Percentiles rank a stretch among this genome's conserved stretches.
Evolutionary conservation across 2,797 vertebrate genomes (phyloP).

Genomic region (Erpetoichthys calabaricus): DNA sequence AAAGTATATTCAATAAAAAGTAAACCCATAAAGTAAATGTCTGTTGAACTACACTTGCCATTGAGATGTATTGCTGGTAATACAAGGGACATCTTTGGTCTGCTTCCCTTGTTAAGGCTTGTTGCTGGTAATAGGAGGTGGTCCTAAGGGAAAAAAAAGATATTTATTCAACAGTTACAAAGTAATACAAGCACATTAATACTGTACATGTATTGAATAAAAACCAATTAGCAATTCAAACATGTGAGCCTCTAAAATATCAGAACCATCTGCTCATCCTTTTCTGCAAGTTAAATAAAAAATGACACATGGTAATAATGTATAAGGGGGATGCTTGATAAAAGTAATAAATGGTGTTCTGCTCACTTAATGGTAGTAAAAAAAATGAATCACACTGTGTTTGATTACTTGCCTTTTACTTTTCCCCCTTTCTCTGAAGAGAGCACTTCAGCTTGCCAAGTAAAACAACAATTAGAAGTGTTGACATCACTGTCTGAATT

Average conservation of each 20-base stretch:
- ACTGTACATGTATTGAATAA: too few relatives aligned
- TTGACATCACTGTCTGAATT: slow-evolving; percentile 2
- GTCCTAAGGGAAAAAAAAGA: slow-evolving; percentile 58
- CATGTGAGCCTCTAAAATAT: too few relatives aligned
- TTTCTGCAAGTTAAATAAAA: too few relatives aligned
- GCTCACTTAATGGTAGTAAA: too few relatives aligned
- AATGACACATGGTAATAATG: too few relatives aligned
- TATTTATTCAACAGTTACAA: background rate
- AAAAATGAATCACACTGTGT: too few relatives aligned
- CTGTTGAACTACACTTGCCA: slow-evolving; percentile 50
- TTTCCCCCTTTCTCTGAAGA: background rate
- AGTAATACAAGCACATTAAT: background rate
- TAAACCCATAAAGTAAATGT: too few relatives aligned
- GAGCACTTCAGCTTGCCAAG: background rate
- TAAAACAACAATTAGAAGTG: background rate
- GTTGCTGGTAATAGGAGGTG: slow-evolving; percentile 89
- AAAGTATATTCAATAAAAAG: too few relatives aligned
- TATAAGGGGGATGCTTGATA: too few relatives aligned
- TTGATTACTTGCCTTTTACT: background rate
- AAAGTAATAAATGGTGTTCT: too few relatives aligned
- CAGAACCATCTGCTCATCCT: too few relatives aligned
- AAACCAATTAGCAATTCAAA: too few relatives aligned
- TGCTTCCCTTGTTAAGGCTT: slow-evolving; percentile 83
- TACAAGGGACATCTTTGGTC: slow-evolving; percentile 91
- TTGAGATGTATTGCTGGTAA: slow-evolving; percentile 87